These are phyloP conservation scores for Dastarcus helophoroides DNA, from an alignment of 2,888 invertebrate genomes.

Conservation along the genomic window DNA sequence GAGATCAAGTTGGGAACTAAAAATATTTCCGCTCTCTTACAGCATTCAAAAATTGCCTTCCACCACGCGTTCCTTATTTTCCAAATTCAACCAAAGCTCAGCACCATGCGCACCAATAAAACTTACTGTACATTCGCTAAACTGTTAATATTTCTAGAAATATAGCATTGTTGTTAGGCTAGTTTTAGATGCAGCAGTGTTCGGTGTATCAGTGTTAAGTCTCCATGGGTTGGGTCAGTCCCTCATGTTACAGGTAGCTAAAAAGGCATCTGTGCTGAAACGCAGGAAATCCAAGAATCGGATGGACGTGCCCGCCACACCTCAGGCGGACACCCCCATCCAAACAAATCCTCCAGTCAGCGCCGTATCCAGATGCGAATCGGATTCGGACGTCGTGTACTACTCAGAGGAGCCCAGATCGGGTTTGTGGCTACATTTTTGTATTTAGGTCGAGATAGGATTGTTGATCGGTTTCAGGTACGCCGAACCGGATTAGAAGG, in stretches of 20 bases:
- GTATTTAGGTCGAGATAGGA: background rate
- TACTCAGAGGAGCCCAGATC: conserved; percentile 53
- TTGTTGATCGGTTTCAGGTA: conserved; percentile 24
- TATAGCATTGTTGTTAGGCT: conserved; percentile 10
- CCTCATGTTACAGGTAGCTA: conserved; percentile 61
- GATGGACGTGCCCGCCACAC: conserved; percentile 41
- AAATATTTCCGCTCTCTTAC: too few species aligned
- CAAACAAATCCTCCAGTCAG: conserved; percentile 15
- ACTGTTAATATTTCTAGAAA: too few species aligned
- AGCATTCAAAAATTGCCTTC: too few species aligned
- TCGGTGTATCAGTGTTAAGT: conserved; percentile 38
- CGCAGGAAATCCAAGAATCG: conserved; percentile 55
- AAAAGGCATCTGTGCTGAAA: conserved; percentile 61
- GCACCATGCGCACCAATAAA: too few species aligned
- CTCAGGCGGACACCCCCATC: conserved; percentile 21
- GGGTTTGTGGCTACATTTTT: conserved; percentile 31
- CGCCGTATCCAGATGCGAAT: conserved; percentile 38
- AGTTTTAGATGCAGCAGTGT: conserved; percentile 36
- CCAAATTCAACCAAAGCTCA: too few species aligned
- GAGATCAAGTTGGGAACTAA: too few species aligned
- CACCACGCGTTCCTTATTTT: too few species aligned
- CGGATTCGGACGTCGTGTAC: conserved; percentile 52
- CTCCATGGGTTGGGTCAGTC: conserved; percentile 47
- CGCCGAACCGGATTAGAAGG: conserved; percentile 37
- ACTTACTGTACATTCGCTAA: too few species aligned